Percentiles rank a stretch among this genome's conserved stretches.
Evolutionary conservation across 2,888 invertebrate species (phyloP).

Genomic region (Pyrrhosoma nymphula): DNA sequence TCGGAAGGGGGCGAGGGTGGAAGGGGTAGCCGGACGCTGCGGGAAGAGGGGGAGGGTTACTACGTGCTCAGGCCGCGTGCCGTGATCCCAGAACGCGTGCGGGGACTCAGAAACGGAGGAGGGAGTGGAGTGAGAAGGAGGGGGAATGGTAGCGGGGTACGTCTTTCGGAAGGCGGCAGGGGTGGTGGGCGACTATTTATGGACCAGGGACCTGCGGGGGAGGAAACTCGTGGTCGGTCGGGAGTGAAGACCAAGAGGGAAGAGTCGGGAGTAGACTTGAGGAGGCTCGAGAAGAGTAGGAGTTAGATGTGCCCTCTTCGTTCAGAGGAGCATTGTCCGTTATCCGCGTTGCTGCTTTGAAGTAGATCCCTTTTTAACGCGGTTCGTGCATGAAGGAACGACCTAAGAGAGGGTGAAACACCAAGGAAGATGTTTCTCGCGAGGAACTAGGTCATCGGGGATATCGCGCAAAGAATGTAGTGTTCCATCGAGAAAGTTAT

Average conservation of each 20-base stretch:
- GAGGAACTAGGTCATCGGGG: too few species aligned
- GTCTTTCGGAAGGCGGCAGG: neutral
- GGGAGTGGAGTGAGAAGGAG: neutral
- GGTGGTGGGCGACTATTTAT: neutral
- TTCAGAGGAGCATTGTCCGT: neutral
- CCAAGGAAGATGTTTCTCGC: too few species aligned
- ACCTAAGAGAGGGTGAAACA: too few species aligned
- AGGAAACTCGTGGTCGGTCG: neutral
- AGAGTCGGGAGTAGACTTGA: neutral
- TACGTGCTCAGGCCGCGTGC: neutral
- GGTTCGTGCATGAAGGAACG: too few species aligned
- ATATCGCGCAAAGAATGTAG: too few species aligned
- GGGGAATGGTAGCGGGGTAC: neutral
- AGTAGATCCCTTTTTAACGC: neutral
- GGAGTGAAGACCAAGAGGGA: neutral
- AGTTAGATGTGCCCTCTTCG: neutral
- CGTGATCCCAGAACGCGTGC: constrained; percentile 26
- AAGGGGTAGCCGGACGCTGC: neutral
- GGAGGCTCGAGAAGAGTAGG: neutral
- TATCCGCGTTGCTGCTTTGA: neutral
- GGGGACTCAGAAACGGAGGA: neutral
- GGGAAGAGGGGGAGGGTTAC: neutral
- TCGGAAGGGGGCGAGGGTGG: neutral
- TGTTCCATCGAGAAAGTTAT: too few species aligned
- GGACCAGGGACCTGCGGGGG: neutral